Percentiles rank a stretch among this genome's conserved stretches.
Evolutionary conservation across 2,797 vertebrate species (phyloP).

Genomic region (Novumbra hubbsi): DNA sequence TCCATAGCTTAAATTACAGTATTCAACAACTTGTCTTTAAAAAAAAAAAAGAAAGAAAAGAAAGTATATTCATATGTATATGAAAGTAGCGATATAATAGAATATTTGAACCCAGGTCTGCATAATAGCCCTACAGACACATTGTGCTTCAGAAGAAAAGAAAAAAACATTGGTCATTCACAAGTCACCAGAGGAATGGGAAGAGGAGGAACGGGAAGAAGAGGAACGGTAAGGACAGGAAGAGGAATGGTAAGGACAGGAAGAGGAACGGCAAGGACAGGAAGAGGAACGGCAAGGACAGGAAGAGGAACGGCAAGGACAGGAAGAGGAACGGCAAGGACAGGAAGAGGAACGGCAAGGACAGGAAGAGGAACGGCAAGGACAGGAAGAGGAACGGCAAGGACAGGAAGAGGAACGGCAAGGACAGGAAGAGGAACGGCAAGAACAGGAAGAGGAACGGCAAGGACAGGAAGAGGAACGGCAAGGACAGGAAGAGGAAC

Average conservation of each 20-base stretch:
- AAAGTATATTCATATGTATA: too few relatives aligned
- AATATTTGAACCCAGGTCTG: too few relatives aligned
- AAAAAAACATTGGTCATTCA: conserved; percentile 43
- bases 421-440: conserved; percentile 25
- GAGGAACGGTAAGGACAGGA: conserved; percentile 30
- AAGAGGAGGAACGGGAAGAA: conserved; percentile 25
- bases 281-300: too few relatives aligned
- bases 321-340: conserved; percentile 31
- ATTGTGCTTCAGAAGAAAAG: conserved; percentile 67
- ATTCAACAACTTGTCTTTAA: too few relatives aligned
- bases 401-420: conserved; percentile 15
- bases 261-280: neutral
- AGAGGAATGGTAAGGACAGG: conserved; percentile 37
- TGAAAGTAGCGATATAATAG: conserved; percentile 26
- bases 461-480: conserved; percentile 31
- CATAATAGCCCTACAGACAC: conserved; percentile 47
- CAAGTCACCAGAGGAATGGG: conserved; percentile 29
- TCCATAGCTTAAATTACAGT: too few relatives aligned
- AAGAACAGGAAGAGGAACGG: conserved; percentile 36
- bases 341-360: neutral
- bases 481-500: neutral
- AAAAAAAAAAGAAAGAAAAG: too few relatives aligned
- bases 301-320: too few relatives aligned
- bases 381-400: too few relatives aligned
- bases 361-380: too few relatives aligned